Evolutionary conservation across 2,113 vertebrate genomes (phyloP), one percentile per base, ranked within the genome.

Genomic region (Junco hyemalis): DNA sequence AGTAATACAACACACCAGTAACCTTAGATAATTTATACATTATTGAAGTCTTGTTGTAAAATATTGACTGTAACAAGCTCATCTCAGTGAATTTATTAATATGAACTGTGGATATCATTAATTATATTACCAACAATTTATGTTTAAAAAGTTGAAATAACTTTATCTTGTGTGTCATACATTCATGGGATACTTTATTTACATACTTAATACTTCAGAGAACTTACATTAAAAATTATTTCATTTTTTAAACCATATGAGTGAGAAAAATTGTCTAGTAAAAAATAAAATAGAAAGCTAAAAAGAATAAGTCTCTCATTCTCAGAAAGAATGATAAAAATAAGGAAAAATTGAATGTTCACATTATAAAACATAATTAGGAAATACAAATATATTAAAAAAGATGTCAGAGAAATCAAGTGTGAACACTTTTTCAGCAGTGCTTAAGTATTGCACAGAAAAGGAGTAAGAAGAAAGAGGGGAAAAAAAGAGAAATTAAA

Each of bases 71-170:
- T 44, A 73, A 35, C 14, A 78, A 81, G 19, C 9, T 85, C n/a
- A 78, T 84, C 11, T 44, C n/a, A n/a, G 3, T 57, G 28, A 54
- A 40, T 4, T 54, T 64, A 33, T 77, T 76, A 89, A 80, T 64
- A 72, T 23, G 18, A 69, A 74, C 35, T 93, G 47, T 47, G 56
- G 82, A 85, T 73, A 31, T 44, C 7, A 66, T 70, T 48, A 93
- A 36, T 81, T 96, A 60, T 81, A 89, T 78, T 90, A 79, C 72
- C 33, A 89, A 31, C 19, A 92, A 71, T 76, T 64, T 90, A 45
- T 65, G 16, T 47, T 93, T 94, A 44, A 91, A 85, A 73, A 91
- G 50, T 60, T 86, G 70, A 91, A 93, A 81, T n/a, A 79, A 84
- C 42, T 25, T 47, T 53, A 35, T 86, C 24, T 93, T 38, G 2